phyloP scores from a whole-genome alignment of 1,140 invertebrate species.

The Drosophila littoralis region DNA sequence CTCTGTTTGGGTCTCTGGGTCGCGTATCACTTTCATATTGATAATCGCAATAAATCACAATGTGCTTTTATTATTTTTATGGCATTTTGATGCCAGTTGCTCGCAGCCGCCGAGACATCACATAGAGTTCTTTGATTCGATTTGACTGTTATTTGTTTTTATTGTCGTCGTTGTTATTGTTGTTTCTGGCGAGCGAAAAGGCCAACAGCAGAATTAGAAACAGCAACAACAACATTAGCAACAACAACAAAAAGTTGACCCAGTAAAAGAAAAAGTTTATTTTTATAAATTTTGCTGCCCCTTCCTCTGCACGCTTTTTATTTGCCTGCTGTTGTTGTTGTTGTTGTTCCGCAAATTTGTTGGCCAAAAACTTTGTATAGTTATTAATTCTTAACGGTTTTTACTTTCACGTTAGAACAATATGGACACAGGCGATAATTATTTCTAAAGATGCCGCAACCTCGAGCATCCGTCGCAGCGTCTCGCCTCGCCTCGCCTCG shows the following conservation, averaged over 20 bases:
- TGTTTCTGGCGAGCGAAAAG: constrained; percentile 31
- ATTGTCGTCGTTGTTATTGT: constrained; percentile 9
- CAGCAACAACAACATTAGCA: constrained; percentile 29
- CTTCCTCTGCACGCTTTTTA: constrained; percentile 19
- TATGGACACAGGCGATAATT: constrained; percentile 78
- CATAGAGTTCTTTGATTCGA: constrained; percentile 47
- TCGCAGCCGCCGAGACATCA: constrained; percentile 1
- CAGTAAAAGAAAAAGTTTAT: constrained; percentile 82
- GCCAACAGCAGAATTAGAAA: constrained; percentile 52
- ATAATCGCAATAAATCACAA: constrained; percentile 75
- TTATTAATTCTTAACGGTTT: constrained; percentile 83
- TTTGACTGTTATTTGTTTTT: constrained; percentile 48
- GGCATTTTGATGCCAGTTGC: constrained; percentile 27
- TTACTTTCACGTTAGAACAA: constrained; percentile 82
- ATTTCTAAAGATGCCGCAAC: constrained; percentile 59
- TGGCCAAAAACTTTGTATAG: constrained; percentile 59
- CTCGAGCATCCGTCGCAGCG: constrained; percentile 16
- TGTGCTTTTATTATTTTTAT: constrained; percentile 60
- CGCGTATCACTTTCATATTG: constrained; percentile 78
- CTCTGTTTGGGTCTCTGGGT: constrained; percentile 57
- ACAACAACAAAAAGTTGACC: constrained; percentile 53
- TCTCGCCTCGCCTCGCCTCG: constrained; percentile 6
- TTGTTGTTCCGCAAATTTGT: constrained; percentile 40
- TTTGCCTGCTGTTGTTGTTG: constrained; percentile 3
- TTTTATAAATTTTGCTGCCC: constrained; percentile 55